These are phyloP conservation scores for Hydrophis major DNA, from an alignment of 2,797 vertebrate genomes.

Conservation along the genomic window DNA sequence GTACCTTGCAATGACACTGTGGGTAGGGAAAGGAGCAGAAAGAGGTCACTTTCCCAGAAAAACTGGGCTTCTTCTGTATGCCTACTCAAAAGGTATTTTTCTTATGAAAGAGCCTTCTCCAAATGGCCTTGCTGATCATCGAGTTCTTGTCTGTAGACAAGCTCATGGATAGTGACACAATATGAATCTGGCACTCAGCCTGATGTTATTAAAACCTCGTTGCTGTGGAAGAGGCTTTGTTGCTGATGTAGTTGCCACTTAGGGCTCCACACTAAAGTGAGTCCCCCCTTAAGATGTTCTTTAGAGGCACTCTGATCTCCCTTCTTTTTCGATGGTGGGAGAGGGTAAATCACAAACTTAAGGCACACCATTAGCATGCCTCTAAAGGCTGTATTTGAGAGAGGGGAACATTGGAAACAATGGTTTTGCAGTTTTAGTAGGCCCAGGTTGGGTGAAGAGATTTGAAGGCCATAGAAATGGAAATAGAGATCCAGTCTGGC, in stretches of 20 bases:
- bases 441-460: not conserved
- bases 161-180: not conserved
- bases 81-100: not conserved
- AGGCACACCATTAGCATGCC: not conserved
- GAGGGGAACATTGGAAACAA: not conserved
- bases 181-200: not conserved
- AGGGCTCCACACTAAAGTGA: not conserved
- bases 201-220: not conserved
- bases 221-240: not conserved
- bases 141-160: not conserved
- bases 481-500: not conserved
- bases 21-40: not conserved
- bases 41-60: not conserved
- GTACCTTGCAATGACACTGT: not conserved
- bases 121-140: not conserved
- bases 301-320: not conserved
- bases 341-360: not conserved
- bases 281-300: not conserved
- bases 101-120: not conserved
- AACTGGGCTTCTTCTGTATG: not conserved
- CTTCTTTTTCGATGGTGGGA: not conserved
- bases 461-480: not conserved
- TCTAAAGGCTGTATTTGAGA: not conserved
- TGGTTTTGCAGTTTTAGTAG: not conserved
- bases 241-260: not conserved